phyloP scores from a whole-genome alignment of 2,888 invertebrate species.

The Silvanus unidentatus region DNA sequence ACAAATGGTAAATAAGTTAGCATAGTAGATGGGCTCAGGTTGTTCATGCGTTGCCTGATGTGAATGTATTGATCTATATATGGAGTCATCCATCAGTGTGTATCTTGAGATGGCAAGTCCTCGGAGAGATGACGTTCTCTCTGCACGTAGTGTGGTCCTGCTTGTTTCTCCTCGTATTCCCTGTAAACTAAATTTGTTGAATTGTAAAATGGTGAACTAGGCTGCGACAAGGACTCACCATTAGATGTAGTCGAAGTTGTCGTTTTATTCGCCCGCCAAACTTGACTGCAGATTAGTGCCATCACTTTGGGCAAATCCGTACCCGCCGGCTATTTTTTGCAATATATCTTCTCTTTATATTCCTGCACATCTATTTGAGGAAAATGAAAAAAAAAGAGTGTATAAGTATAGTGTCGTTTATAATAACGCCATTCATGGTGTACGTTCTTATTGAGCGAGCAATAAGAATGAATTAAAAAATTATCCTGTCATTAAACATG shows the following conservation, averaged over 20 bases:
- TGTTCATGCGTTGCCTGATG: constrained; percentile 41
- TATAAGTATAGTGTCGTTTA: too few species aligned
- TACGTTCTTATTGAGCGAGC: too few species aligned
- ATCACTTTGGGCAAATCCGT: constrained; percentile 42
- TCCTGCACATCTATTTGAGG: too few species aligned
- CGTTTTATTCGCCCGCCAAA: constrained; percentile 32
- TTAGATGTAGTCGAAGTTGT: constrained; percentile 35
- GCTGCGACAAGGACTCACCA: constrained; percentile 38
- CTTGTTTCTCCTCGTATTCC: neutral
- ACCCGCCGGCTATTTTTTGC: constrained; percentile 36
- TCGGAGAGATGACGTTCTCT: constrained; percentile 20
- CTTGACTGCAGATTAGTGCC: constrained; percentile 41
- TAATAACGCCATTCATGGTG: too few species aligned
- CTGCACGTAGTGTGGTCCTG: neutral
- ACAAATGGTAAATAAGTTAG: constrained; percentile 33
- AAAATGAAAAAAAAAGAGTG: too few species aligned
- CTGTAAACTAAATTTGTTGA: too few species aligned
- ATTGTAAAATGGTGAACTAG: constrained; percentile 3
- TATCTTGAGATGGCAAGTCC: constrained; percentile 35
- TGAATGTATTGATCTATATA: constrained; percentile 43
- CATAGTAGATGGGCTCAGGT: constrained; percentile 28
- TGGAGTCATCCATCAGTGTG: constrained; percentile 46
- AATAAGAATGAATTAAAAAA: too few species aligned
- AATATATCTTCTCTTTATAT: too few species aligned
- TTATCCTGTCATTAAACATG: too few species aligned